Conservation (phyloP, 2,113 vertebrate species). For the Hippocampus mohnikei region DNA sequence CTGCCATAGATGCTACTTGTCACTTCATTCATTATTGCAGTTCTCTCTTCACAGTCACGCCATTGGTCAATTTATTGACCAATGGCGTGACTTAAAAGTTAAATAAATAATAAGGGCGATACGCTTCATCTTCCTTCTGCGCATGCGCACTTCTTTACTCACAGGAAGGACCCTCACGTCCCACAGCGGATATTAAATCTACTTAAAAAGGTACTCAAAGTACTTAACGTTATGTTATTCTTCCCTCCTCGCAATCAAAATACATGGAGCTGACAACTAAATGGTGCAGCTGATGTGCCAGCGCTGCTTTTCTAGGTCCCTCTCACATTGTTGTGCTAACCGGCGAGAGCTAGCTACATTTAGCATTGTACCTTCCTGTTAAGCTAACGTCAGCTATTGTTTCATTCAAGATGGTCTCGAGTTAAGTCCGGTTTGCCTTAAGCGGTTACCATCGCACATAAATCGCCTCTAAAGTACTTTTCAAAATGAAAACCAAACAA, state of each 20-base stretch:
- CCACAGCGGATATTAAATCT: conserved; percentile 41
- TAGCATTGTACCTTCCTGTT: conserved; percentile 23
- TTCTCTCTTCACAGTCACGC: neutral
- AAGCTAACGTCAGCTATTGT: conserved; percentile 55
- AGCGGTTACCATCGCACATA: neutral
- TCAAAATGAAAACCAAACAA: neutral
- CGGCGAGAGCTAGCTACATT: conserved; percentile 50
- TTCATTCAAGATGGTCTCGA: conserved; percentile 6
- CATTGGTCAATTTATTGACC: conserved; percentile 15
- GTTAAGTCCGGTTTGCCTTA: neutral
- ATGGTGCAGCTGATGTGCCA: neutral
- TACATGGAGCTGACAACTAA: neutral
- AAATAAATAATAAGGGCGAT: neutral
- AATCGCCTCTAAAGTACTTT: too few species aligned
- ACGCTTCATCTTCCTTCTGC: conserved; percentile 20
- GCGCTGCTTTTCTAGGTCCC: neutral
- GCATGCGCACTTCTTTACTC: conserved; percentile 39
- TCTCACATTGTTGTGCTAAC: conserved; percentile 55
- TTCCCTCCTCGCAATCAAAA: neutral
- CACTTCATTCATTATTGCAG: neutral
- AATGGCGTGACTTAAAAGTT: conserved; percentile 18
- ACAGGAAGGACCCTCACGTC: conserved; percentile 33
- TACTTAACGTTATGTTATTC: neutral
- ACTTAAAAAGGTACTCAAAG: conserved; percentile 47
- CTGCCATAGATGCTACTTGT: neutral